Evolutionary conservation across 2,797 vertebrate species (phyloP).

Genomic region (Anas acuta): DNA sequence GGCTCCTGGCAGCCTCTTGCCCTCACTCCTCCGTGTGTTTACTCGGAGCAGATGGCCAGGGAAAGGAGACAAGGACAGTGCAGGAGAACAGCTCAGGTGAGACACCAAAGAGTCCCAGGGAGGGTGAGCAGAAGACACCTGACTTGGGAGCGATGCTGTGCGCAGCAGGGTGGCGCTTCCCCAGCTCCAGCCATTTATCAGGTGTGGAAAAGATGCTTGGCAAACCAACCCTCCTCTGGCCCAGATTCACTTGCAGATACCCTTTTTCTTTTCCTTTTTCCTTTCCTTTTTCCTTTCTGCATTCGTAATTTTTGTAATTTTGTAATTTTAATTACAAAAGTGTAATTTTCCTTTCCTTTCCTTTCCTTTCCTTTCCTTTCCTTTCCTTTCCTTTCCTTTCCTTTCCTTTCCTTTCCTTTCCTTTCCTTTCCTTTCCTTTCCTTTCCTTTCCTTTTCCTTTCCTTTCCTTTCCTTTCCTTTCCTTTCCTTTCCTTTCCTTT

Average conservation of each 20-base stretch:
- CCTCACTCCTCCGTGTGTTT: too few relatives aligned
- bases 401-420: too few relatives aligned
- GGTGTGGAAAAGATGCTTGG: background rate
- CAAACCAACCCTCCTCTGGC: background rate
- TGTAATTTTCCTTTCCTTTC: too few relatives aligned
- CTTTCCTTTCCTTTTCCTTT: too few relatives aligned
- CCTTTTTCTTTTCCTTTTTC: background rate
- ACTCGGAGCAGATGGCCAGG: background rate
- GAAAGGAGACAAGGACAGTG: background rate
- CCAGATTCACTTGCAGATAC: background rate
- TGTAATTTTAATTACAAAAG: too few relatives aligned
- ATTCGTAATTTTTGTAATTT: too few relatives aligned
- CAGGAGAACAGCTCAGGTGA: background rate
- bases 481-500: background rate
- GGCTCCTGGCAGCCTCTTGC: background rate
- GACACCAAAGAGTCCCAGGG: background rate
- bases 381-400: background rate
- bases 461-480: background rate
- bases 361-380: background rate
- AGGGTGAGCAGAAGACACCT: fast-evolving
- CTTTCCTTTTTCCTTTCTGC: too few relatives aligned
- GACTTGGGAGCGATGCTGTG: fast-evolving
- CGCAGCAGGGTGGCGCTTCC: fast-evolving
- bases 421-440: background rate
- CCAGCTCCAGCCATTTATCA: background rate